Evolutionary conservation across 2,888 invertebrate species (phyloP).

Genomic region (Spilosoma lubricipeda): DNA sequence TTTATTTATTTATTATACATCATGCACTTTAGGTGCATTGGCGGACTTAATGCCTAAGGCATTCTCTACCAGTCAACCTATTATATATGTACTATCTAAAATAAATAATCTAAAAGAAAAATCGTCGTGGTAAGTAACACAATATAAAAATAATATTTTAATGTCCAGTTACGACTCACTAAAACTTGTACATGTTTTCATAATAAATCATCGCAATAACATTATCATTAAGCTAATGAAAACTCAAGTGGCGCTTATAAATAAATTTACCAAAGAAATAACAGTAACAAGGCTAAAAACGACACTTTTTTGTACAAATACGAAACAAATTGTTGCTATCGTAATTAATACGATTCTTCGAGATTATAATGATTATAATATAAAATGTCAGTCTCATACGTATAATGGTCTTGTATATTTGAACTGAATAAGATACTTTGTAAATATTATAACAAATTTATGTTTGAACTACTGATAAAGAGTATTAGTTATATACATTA

Average conservation of each 20-base stretch:
- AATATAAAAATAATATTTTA: neutral
- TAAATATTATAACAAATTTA: no score
- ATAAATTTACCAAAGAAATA: conserved; percentile 15
- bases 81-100: neutral
- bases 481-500: no score
- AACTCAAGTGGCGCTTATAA: conserved; percentile 13
- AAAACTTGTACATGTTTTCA: neutral
- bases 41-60: no score
- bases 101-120: neutral
- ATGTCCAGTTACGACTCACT: neutral
- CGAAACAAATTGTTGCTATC: conserved; percentile 29
- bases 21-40: no score
- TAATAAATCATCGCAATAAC: conserved; percentile 13
- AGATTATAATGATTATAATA: neutral
- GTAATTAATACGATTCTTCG: neutral
- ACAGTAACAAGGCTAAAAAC: neutral
- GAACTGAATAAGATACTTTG: neutral
- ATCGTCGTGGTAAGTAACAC: neutral
- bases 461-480: no score
- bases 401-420: neutral
- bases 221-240: conserved; percentile 14
- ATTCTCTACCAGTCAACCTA: no score
- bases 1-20: no score
- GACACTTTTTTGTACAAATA: conserved; percentile 15
- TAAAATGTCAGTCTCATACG: neutral